Conservation (phyloP, 1,140 invertebrate species). For the Calliopsis andreniformis region DNA sequence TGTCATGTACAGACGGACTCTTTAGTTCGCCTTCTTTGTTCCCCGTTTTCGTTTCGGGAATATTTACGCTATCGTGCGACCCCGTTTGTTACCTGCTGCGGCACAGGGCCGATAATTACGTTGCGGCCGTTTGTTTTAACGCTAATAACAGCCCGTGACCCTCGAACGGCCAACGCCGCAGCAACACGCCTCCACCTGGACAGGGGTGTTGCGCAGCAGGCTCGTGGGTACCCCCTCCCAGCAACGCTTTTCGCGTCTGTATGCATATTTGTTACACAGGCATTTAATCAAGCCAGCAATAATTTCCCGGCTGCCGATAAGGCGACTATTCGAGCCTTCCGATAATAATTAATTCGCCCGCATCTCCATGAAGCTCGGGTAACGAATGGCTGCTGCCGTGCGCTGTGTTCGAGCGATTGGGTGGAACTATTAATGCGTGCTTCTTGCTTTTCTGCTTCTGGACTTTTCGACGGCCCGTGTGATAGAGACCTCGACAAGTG, state of each 20-base stretch:
- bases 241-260: neutral
- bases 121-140: constrained; percentile 68
- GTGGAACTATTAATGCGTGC: too few species aligned
- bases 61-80: constrained; percentile 56
- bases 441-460: too few species aligned
- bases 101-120: constrained; percentile 66
- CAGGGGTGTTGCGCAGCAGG: neutral
- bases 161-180: constrained; percentile 15
- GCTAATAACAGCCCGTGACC: constrained; percentile 60
- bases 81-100: constrained; percentile 55
- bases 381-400: neutral
- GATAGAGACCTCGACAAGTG: too few species aligned
- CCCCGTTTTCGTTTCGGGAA: constrained; percentile 55
- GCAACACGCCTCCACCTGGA: neutral
- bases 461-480: too few species aligned
- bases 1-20: neutral
- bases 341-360: constrained; percentile 64
- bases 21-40: constrained; percentile 7
- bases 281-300: constrained; percentile 64
- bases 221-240: neutral
- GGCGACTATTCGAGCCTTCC: constrained; percentile 38
- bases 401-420: too few species aligned
- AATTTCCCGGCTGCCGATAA: constrained; percentile 49
- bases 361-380: neutral
- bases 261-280: constrained; percentile 33